A percentile compares a stretch with the other conserved stretches of the same genome.
Evolutionary conservation across 1,140 invertebrate genomes (phyloP).

Genomic region (Meloidogyne exigua): DNA sequence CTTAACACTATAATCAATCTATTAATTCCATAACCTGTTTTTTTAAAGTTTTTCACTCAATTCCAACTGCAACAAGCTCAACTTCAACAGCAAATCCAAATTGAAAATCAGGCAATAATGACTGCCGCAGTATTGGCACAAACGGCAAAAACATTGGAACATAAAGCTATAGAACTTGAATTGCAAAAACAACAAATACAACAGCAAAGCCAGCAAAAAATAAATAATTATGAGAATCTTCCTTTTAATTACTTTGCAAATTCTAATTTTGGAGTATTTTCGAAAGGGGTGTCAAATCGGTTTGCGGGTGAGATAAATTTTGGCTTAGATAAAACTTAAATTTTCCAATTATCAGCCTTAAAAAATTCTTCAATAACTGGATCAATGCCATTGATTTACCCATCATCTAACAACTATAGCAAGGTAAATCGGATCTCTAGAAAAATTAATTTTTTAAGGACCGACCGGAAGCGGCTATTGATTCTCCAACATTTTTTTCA

Average conservation of each 20-base stretch:
- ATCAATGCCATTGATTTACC: background rate
- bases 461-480: background rate
- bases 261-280: background rate
- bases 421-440: background rate
- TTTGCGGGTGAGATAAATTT: background rate
- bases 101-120: background rate
- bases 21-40: background rate
- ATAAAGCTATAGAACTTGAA: constrained; percentile 4
- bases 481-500: background rate
- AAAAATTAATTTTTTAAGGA: background rate
- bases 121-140: background rate
- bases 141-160: background rate
- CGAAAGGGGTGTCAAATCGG: background rate
- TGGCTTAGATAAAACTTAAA: too few relatives aligned
- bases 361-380: background rate
- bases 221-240: background rate
- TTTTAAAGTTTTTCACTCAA: background rate
- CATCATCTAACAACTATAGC: background rate
- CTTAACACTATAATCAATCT: too few relatives aligned
- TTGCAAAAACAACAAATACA: background rate
- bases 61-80: constrained; percentile 1
- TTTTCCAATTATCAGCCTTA: background rate
- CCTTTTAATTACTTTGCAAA: background rate
- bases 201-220: background rate
- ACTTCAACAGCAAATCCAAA: constrained; percentile 16